A percentile compares a stretch with the other conserved stretches of the same genome.
phyloP scores from a whole-genome alignment of 2,113 vertebrate species.

The Marmota flaviventris region DNA sequence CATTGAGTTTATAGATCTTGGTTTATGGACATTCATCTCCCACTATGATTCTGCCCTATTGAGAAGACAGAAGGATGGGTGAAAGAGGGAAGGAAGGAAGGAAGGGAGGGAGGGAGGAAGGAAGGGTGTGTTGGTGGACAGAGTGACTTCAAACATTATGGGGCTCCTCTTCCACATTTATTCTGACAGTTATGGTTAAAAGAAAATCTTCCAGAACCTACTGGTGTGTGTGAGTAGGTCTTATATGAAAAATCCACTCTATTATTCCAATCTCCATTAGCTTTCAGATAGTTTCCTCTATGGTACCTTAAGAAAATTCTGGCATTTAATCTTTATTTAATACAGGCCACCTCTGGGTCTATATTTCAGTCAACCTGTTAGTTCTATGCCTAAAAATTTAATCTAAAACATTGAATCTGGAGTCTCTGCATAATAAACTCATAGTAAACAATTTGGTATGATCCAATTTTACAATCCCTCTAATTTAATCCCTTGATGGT shows the following conservation, averaged over 20 bases:
- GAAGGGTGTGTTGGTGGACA: neutral
- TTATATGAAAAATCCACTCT: neutral
- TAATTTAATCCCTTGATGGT: neutral
- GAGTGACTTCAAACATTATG: neutral
- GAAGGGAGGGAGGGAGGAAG: neutral
- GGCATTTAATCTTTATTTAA: neutral
- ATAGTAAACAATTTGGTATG: neutral
- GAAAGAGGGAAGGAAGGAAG: no score
- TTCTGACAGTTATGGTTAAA: neutral
- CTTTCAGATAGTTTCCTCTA: neutral
- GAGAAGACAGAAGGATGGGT: neutral
- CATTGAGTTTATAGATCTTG: neutral
- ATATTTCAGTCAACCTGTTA: neutral
- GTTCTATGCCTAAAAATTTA: neutral
- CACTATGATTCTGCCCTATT: neutral
- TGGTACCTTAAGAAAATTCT: neutral
- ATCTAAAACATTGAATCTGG: neutral
- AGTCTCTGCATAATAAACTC: neutral
- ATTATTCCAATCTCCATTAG: neutral
- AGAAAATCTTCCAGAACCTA: neutral
- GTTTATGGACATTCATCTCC: neutral
- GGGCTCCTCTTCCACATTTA: neutral
- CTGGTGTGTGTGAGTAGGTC: neutral
- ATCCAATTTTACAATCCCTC: neutral
- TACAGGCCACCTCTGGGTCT: neutral